These are phyloP conservation scores for Drosophila parthenogenetica DNA, from an alignment of 2,888 invertebrate species.

Conservation along the genomic window DNA sequence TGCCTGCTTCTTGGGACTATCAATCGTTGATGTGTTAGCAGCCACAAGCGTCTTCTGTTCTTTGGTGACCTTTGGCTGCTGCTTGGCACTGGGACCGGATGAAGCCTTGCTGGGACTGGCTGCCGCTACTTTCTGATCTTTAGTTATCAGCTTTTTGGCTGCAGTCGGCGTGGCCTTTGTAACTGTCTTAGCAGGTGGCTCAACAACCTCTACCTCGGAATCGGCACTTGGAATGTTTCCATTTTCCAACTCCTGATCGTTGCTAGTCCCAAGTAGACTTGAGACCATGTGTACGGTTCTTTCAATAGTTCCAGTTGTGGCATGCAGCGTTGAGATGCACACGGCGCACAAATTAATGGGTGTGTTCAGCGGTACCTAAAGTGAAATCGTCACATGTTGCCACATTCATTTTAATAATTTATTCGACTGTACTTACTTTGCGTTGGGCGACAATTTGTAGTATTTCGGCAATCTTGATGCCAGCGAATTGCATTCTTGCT, in stretches of 20 bases:
- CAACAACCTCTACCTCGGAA: background rate
- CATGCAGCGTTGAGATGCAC: conserved; percentile 41
- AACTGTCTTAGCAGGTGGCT: background rate
- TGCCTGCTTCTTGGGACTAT: background rate
- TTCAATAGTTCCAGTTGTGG: conserved; percentile 26
- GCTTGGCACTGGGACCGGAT: background rate
- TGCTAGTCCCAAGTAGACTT: background rate
- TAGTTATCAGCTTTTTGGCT: background rate
- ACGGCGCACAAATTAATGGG: conserved; percentile 52
- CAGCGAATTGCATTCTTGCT: conserved; percentile 43
- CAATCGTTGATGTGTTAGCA: background rate
- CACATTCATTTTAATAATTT: background rate
- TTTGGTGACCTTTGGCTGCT: background rate
- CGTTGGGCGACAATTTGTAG: conserved; percentile 35
- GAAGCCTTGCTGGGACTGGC: background rate
- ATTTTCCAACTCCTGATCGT: background rate
- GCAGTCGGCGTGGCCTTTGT: background rate
- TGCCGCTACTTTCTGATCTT: background rate
- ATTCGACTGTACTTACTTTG: conserved; percentile 52
- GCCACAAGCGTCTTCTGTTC: background rate
- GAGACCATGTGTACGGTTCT: conserved; percentile 28
- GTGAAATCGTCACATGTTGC: background rate
- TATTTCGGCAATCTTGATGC: conserved; percentile 50
- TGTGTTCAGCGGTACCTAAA: conserved; percentile 34
- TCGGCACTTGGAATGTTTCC: background rate